Evolutionary conservation across 2,888 invertebrate species (phyloP).

Genomic region (Brassicogethes aeneus): DNA sequence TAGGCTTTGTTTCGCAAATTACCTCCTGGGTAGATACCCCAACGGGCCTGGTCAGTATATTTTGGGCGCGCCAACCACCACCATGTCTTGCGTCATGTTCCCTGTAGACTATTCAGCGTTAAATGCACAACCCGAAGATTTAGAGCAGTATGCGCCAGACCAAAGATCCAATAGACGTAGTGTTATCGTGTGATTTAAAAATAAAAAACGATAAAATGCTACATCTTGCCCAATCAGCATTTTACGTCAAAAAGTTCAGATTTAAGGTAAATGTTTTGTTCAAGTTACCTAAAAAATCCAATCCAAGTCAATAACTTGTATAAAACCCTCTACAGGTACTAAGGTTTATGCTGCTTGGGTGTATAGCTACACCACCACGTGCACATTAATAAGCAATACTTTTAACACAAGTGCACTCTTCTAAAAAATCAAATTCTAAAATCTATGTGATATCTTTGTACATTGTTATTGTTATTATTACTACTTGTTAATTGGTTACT

Average conservation of each 20-base stretch:
- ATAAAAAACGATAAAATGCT: too few relatives aligned
- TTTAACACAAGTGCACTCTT: conserved; percentile 39
- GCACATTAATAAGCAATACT: conserved; percentile 5
- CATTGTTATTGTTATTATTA: too few relatives aligned
- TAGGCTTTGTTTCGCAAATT: conserved; percentile 65
- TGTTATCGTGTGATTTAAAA: conserved; percentile 52
- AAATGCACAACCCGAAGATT: conserved; percentile 59
- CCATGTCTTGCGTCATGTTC: conserved; percentile 51
- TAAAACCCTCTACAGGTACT: too few relatives aligned
- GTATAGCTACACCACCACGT: conserved; percentile 2
- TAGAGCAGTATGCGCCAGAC: conserved; percentile 61
- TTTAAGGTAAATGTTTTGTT: too few relatives aligned
- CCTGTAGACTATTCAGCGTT: conserved; percentile 70
- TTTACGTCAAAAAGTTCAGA: too few relatives aligned
- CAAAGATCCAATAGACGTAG: conserved; percentile 61
- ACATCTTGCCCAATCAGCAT: too few relatives aligned
- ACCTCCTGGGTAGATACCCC: conserved; percentile 63
- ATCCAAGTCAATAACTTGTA: too few relatives aligned
- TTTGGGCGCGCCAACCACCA: conserved; percentile 52
- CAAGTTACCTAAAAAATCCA: too few relatives aligned
- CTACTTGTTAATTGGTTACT: neutral
- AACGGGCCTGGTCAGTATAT: conserved; percentile 70
- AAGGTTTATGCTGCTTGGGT: neutral
- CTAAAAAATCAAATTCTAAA: conserved; percentile 38
- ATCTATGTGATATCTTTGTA: conserved; percentile 35